phyloP scores from a whole-genome alignment of 2,113 vertebrate species.

The Gavialis gangeticus region DNA sequence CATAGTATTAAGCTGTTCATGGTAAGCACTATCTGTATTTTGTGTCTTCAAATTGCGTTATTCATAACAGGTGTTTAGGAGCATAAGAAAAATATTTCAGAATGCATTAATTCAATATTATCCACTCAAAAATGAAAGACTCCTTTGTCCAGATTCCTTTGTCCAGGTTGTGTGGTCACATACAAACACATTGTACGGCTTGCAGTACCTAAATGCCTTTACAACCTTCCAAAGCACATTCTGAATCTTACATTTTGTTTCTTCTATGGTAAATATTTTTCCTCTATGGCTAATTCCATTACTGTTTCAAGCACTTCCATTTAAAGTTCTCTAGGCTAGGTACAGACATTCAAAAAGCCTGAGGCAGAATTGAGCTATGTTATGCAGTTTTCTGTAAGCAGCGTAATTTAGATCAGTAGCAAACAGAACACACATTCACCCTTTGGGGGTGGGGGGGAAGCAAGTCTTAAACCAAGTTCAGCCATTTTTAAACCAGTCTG shows the following conservation, averaged over 20 bases:
- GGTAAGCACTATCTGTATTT: neutral
- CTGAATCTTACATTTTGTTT: slow-evolving; percentile 8
- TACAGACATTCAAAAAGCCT: no score
- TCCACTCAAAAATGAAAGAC: neutral
- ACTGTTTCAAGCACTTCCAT: neutral
- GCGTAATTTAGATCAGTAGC: no score
- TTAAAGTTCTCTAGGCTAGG: neutral
- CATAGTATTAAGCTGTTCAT: neutral
- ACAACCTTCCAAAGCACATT: neutral
- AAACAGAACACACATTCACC: no score
- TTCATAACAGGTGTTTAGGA: no score
- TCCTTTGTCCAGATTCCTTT: neutral
- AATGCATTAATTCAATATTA: neutral
- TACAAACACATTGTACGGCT: no score
- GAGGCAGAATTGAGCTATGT: no score
- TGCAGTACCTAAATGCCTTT: neutral
- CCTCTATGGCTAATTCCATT: neutral
- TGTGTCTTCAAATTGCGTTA: neutral
- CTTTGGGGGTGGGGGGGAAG: no score
- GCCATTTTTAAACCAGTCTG: no score
- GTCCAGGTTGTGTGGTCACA: no score
- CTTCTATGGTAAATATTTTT: neutral
- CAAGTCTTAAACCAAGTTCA: no score
- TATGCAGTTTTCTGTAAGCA: no score
- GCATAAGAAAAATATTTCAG: neutral